phyloP scores from a whole-genome alignment of 2,888 invertebrate genomes.

The Leptinotarsa peninsularis region DNA sequence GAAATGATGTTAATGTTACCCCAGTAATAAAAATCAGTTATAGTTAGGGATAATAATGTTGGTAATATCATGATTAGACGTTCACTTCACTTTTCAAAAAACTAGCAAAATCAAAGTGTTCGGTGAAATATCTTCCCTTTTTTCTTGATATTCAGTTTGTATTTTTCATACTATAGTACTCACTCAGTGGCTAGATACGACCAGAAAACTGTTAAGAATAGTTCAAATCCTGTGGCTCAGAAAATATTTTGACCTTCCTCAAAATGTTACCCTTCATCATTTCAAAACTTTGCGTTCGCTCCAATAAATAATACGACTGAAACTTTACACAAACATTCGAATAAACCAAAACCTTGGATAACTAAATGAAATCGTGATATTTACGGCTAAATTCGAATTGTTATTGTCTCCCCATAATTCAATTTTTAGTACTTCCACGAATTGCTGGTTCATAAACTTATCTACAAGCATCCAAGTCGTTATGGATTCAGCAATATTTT shows the following conservation, averaged over 20 bases:
- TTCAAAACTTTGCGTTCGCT: not conserved
- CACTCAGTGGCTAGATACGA: too few relatives aligned
- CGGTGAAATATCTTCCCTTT: too few relatives aligned
- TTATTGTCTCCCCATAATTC: conserved; percentile 32
- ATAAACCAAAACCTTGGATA: conserved; percentile 32
- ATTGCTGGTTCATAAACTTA: conserved; percentile 34
- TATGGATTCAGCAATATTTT: conserved; percentile 29
- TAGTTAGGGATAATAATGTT: too few relatives aligned
- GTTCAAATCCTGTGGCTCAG: too few relatives aligned
- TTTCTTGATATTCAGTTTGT: too few relatives aligned
- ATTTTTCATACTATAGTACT: too few relatives aligned
- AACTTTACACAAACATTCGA: conserved; percentile 5
- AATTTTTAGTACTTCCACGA: conserved; percentile 30
- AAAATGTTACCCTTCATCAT: not conserved
- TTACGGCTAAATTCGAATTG: conserved; percentile 31
- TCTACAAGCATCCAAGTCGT: conserved; percentile 25
- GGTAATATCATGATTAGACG: too few relatives aligned
- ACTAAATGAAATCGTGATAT: conserved; percentile 16
- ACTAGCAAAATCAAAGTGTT: too few relatives aligned
- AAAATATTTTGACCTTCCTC: not conserved
- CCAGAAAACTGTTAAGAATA: too few relatives aligned
- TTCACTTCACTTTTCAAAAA: too few relatives aligned
- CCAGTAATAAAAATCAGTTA: too few relatives aligned
- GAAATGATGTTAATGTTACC: too few relatives aligned
- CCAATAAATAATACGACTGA: not conserved